Evolutionary conservation across 2,797 vertebrate species (phyloP).

Genomic region (Molossus molossus): DNA sequence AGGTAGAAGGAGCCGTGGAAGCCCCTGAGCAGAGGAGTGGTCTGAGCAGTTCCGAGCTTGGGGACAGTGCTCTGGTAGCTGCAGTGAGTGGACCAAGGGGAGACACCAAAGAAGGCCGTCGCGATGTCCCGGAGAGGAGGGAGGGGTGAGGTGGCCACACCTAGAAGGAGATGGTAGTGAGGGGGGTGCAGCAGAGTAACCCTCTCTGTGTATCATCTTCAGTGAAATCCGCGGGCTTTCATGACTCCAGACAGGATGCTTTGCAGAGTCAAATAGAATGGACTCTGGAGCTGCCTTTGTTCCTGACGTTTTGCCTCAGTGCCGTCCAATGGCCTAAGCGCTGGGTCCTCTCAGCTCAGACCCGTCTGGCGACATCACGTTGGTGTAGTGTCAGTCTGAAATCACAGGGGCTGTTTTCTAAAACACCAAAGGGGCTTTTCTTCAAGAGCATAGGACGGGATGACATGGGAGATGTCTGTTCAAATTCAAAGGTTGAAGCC

Average conservation of each 20-base stretch:
- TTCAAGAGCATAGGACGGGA: background rate
- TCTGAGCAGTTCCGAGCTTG: background rate
- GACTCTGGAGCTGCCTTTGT: background rate
- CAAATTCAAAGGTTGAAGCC: background rate
- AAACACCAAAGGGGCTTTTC: background rate
- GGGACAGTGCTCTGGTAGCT: background rate
- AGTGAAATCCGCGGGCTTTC: background rate
- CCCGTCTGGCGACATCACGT: background rate
- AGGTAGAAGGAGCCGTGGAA: background rate
- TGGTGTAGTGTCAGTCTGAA: background rate
- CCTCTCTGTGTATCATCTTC: too few species aligned
- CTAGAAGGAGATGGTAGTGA: background rate
- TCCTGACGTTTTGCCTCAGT: constrained; percentile 37
- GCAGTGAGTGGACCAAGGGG: background rate
- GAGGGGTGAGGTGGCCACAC: background rate
- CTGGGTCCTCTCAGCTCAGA: background rate
- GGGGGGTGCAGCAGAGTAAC: background rate
- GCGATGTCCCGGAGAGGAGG: too few species aligned
- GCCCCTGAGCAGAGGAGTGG: background rate
- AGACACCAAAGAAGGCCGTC: background rate
- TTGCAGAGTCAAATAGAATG: background rate
- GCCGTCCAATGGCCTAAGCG: background rate
- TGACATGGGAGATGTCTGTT: background rate
- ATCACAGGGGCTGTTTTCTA: background rate
- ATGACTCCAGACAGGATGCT: background rate